These are phyloP conservation scores for Phataginus tetradactyla DNA, from an alignment of 2,797 vertebrate species.

Conservation along the genomic window DNA sequence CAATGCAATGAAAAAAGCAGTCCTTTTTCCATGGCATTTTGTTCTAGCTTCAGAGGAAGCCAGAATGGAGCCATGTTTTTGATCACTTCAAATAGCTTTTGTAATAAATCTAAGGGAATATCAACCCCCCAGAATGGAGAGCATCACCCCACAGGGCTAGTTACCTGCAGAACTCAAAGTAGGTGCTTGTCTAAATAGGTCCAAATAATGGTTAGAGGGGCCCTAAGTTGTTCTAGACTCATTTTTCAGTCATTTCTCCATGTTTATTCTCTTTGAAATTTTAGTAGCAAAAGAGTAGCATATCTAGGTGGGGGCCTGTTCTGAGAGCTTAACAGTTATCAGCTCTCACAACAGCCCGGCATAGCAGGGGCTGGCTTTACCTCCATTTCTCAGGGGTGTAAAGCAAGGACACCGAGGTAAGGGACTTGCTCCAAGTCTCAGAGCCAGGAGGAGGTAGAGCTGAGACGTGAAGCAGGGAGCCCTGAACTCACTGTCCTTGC, in stretches of 20 bases:
- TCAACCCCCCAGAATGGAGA: not conserved
- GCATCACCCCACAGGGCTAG: fast-evolving
- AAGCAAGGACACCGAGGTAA: fast-evolving
- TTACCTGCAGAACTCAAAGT: not conserved
- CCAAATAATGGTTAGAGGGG: fast-evolving
- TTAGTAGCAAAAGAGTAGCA: not conserved
- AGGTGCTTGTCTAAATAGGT: not conserved
- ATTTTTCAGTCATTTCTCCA: too few relatives aligned
- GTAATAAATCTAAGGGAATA: not conserved
- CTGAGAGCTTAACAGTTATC: not conserved
- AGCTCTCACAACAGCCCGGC: fast-evolving
- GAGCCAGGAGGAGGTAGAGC: not conserved
- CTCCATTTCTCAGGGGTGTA: too few relatives aligned
- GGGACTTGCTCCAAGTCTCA: not conserved
- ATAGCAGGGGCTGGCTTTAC: fast-evolving
- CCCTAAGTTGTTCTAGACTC: fast-evolving
- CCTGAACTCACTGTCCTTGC: fast-evolving
- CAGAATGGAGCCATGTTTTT: not conserved
- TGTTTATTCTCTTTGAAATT: not conserved
- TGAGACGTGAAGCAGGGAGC: not conserved
- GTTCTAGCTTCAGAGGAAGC: not conserved
- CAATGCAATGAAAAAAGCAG: not conserved
- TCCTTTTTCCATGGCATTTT: not conserved
- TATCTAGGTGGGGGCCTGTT: fast-evolving
- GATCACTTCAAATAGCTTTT: not conserved